Evolutionary conservation across 2,888 invertebrate species (phyloP), one percentile per base, ranked within the genome.

Genomic region (Cremastinae sp.): DNA sequence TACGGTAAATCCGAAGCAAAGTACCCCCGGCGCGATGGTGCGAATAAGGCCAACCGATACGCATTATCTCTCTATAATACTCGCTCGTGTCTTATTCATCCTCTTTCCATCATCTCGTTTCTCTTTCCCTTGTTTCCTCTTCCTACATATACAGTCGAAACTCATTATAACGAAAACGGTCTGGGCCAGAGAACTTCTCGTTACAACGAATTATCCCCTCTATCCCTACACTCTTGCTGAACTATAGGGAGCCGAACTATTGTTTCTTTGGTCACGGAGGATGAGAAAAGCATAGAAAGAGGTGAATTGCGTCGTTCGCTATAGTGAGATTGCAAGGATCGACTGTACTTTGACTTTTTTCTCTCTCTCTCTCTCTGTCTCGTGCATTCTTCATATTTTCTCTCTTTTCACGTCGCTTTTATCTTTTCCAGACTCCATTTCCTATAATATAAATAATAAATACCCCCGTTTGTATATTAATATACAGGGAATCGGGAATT

Each of bases 41-140:
- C 78, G 78, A 81, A 82, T 79, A 81, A 84, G 78, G 79, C 78
- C 71, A 58, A 64, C 68, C 82, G 75, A 82, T 78, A 74, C 78
- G 72, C 68, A 75, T 79, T 79, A 79, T 79, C 76, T 79, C 71
- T n/a, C 58, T 18, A 28, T 53, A 61, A 38, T 76, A 64, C 68
- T 62, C 62, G 41, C 75, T 66, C 79, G 38, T 59, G 56, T 53
- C 58, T 14, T 62, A 18, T 22, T 64, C 56, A 64, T 51, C 72
- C 54, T 70, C 16, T 49, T 54, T 20, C 66, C 28, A 61, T 38
- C 38, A 28, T 68, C 66, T 34, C 41, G 2, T 38, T 64, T n/a
- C 10, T 38, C 16, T 20, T n/a, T 45, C 43, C 22, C n/a, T 20
- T 12, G 8, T 10, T 14, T n/a, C 43, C 10, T 43, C 18, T n/a